Evolutionary conservation across 2,113 vertebrate species (phyloP).

Genomic region (Paraplagusia blochii): DNA sequence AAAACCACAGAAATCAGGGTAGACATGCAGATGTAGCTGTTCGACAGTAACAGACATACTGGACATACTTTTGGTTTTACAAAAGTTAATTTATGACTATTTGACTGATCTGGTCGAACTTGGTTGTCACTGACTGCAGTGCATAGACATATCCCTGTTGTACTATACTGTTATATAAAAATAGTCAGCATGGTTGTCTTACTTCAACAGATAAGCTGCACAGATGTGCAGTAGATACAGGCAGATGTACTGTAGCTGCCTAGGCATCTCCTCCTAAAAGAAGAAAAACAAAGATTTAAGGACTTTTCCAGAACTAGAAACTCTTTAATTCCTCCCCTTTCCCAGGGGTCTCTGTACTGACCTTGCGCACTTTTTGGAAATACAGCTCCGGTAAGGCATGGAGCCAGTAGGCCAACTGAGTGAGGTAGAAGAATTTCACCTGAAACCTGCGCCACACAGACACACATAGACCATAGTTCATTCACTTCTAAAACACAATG

Average conservation of each 20-base stretch:
- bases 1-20: no score
- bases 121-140: no score
- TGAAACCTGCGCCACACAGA: constrained; percentile 81
- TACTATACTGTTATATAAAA: no score
- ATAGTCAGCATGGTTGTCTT: constrained; percentile 53
- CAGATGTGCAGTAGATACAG: constrained; percentile 91
- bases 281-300: constrained; percentile 16
- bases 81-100: no score
- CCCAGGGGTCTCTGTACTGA: constrained; percentile 70
- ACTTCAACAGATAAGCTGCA: constrained; percentile 94
- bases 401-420: constrained; percentile 95
- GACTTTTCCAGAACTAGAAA: not conserved
- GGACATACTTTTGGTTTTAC: no score
- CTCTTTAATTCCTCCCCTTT: not conserved
- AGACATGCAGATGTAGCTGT: no score
- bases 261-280: constrained; percentile 90
- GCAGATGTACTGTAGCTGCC: constrained; percentile 88
- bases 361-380: constrained; percentile 99
- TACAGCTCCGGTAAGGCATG: constrained; percentile 95
- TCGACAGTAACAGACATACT: no score
- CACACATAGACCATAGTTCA: not conserved
- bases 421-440: constrained; percentile 98
- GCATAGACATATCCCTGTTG: no score
- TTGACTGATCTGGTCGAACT: no score
- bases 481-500: no score